Evolutionary conservation across 64 coral and sea anemone genomes (phyloP).

Genomic region (Platygyra sinensis): DNA sequence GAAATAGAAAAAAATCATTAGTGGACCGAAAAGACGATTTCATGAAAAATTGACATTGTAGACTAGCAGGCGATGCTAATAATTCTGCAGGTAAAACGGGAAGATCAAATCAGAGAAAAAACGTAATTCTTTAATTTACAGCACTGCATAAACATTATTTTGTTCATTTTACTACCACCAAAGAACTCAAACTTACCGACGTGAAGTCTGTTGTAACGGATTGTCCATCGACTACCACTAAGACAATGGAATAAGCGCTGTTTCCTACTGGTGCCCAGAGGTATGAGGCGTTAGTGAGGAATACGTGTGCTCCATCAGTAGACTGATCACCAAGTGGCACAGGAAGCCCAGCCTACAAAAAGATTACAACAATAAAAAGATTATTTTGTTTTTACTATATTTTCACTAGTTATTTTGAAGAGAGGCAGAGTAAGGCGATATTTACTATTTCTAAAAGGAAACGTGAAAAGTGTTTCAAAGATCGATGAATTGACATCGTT

Average conservation of each 20-base stretch:
- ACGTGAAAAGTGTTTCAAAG: no score
- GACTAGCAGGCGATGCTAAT: not conserved
- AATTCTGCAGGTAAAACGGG: no score
- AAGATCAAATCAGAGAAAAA: no score
- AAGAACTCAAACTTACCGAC: constrained; percentile 5
- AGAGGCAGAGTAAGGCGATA: no score
- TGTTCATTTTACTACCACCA: not conserved
- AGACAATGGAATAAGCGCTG: constrained; percentile 24
- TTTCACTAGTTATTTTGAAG: no score
- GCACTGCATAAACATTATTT: no score
- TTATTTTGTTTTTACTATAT: no score
- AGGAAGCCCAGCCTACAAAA: constrained; percentile 7
- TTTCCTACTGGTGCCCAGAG: constrained; percentile 4
- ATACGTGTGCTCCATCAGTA: not conserved
- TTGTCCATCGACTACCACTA: constrained; percentile 14
- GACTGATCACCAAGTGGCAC: constrained; percentile 7
- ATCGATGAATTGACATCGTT: no score
- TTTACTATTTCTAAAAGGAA: no score
- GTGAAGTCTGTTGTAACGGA: constrained; percentile 5
- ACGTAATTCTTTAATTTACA: no score
- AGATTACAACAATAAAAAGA: not conserved
- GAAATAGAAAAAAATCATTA: not conserved
- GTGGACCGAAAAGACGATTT: not conserved
- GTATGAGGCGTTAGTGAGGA: constrained; percentile 5
- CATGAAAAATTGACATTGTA: not conserved